Percentiles rank a stretch among this genome's conserved stretches.
Evolutionary conservation across 2,797 vertebrate species (phyloP).

Genomic region (Phataginus tetradactyla): DNA sequence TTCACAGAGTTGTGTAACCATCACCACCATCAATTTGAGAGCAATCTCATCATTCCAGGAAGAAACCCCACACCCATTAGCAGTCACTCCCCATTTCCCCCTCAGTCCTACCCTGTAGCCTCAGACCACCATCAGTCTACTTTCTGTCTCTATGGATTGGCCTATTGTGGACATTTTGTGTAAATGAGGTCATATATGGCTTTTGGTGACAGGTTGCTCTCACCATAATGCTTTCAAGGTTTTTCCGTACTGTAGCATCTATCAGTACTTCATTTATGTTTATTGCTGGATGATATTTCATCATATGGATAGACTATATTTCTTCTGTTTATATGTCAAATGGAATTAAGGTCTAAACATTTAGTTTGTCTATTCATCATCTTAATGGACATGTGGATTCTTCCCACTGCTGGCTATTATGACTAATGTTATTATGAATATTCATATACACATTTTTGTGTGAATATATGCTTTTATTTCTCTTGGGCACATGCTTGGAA

Average conservation of each 20-base stretch:
- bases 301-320: not conserved
- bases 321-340: no score
- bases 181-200: not conserved
- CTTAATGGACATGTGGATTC: not conserved
- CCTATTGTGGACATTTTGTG: not conserved
- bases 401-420: not conserved
- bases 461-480: not conserved
- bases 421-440: not conserved
- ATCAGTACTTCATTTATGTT: not conserved
- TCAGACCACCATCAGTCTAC: not conserved
- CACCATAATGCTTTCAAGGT: not conserved
- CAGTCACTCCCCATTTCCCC: not conserved
- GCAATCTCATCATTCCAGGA: not conserved
- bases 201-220: not conserved
- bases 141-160: not conserved
- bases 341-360: not conserved
- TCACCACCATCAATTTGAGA: not conserved
- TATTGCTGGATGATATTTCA: not conserved
- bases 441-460: not conserved
- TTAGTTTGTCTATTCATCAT: not conserved
- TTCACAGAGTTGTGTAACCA: not conserved
- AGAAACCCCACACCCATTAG: not conserved
- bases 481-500: not conserved
- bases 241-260: not conserved
- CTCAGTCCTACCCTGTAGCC: not conserved